These are phyloP conservation scores for Acromyrmex echinatior DNA, from an alignment of 1,140 invertebrate genomes.

Conservation along the genomic window DNA sequence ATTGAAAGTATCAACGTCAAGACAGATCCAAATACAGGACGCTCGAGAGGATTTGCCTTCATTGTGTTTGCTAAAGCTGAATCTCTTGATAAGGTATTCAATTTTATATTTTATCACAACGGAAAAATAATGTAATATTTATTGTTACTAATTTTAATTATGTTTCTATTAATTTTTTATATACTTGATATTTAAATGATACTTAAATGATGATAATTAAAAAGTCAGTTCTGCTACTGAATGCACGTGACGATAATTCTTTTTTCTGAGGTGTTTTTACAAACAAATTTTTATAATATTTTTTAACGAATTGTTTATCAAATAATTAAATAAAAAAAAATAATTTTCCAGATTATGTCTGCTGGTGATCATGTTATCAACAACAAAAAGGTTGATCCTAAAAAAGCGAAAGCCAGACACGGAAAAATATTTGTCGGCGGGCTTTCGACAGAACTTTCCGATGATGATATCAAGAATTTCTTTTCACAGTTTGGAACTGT, in stretches of 20 bases:
- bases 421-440: slow-evolving; percentile 98
- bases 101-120: slow-evolving; percentile 26
- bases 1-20: slow-evolving; percentile 98
- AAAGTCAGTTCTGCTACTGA: slow-evolving; percentile 86
- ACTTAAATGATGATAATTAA: slow-evolving; percentile 74
- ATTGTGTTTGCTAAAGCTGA: slow-evolving; percentile 96
- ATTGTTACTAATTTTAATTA: not conserved
- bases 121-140: slow-evolving; percentile 33
- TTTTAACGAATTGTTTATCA: not conserved
- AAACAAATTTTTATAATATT: slow-evolving; percentile 1
- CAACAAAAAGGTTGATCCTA: slow-evolving; percentile 97
- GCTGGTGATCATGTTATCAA: slow-evolving; percentile 96
- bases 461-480: slow-evolving; percentile 97
- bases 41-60: slow-evolving; percentile 97
- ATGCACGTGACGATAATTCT: slow-evolving; percentile 80
- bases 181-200: slow-evolving; percentile 27
- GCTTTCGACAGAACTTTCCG: slow-evolving; percentile 94
- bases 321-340: slow-evolving; percentile 10
- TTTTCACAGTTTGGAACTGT: slow-evolving; percentile 96
- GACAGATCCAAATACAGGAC: slow-evolving; percentile 95
- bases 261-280: slow-evolving; percentile 61
- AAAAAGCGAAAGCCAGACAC: slow-evolving; percentile 96
- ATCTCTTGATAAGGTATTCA: slow-evolving; percentile 94
- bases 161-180: not conserved
- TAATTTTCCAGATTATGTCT: slow-evolving; percentile 88